Conservation (phyloP, 2,888 invertebrate species). For the Heliconius cydno region DNA sequence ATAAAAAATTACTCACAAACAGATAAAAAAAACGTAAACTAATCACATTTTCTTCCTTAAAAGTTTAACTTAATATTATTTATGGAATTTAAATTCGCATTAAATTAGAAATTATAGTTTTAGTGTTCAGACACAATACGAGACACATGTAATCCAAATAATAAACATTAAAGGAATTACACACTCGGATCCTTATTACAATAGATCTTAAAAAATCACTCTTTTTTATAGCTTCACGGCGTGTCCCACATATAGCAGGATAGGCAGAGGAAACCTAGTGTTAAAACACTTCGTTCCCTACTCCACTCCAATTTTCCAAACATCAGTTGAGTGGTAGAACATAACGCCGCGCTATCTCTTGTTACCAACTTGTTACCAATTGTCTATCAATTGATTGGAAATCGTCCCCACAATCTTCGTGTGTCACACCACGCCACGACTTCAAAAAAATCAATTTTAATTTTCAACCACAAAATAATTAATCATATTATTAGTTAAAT, state of each 20-base stretch:
- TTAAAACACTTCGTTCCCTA: background rate
- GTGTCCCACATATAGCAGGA: background rate
- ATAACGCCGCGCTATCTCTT: too few species aligned
- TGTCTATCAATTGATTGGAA: background rate
- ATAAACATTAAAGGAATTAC: background rate
- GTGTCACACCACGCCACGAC: background rate
- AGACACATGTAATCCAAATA: background rate
- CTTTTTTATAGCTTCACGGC: background rate
- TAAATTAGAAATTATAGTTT: background rate
- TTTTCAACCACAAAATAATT: slow-evolving; percentile 3
- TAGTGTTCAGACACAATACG: background rate
- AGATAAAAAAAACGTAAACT: slow-evolving; percentile 4
- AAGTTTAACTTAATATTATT: slow-evolving; percentile 16
- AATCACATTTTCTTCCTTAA: slow-evolving; percentile 10
- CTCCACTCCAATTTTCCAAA: too few species aligned
- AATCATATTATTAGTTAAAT: background rate
- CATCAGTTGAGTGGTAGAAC: too few species aligned
- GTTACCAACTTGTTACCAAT: too few species aligned
- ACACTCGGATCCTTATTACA: slow-evolving; percentile 12
- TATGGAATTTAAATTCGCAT: slow-evolving; percentile 5
- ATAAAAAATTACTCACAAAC: slow-evolving; percentile 15
- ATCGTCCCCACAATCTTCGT: background rate
- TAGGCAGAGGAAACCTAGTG: background rate
- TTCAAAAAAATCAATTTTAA: background rate
- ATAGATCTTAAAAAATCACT: background rate